Evolutionary conservation across 2,797 vertebrate species (phyloP).

Genomic region (Sorex maritimensis): DNA sequence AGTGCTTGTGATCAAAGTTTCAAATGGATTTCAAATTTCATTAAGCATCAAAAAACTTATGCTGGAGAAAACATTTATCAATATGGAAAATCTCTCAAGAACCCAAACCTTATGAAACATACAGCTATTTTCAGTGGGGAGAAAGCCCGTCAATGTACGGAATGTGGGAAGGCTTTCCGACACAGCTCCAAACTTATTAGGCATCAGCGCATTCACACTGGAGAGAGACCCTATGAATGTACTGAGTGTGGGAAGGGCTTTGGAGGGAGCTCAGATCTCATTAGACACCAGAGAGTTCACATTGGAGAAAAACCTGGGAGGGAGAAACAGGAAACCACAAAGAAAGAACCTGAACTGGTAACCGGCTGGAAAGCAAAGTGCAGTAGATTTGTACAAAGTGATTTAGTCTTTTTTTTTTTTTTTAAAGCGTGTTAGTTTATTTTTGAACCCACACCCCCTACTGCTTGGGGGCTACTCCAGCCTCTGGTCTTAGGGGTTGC

Average conservation of each 20-base stretch:
- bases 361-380: too few species aligned
- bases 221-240: conserved; percentile 80
- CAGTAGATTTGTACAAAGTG: too few species aligned
- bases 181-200: conserved; percentile 76
- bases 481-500: too few species aligned
- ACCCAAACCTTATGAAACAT: conserved; percentile 49
- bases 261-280: conserved; percentile 60
- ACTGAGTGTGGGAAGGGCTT: conserved; percentile 79
- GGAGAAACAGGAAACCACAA: background rate
- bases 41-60: conserved; percentile 76
- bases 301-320: conserved; percentile 82
- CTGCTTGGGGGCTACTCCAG: too few species aligned
- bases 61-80: conserved; percentile 75
- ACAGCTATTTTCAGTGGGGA: conserved; percentile 57
- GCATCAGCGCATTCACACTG: conserved; percentile 78
- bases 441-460: too few species aligned
- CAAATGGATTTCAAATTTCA: conserved; percentile 80
- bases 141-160: conserved; percentile 66
- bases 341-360: conserved; percentile 51
- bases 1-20: conserved; percentile 50
- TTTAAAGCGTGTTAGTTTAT: too few species aligned
- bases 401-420: too few species aligned
- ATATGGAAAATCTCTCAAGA: conserved; percentile 75
- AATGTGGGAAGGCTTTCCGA: conserved; percentile 82
- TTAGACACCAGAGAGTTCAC: conserved; percentile 80